Evolutionary conservation across 2,888 invertebrate genomes (phyloP).

Genomic region (Parnassius orleans): DNA sequence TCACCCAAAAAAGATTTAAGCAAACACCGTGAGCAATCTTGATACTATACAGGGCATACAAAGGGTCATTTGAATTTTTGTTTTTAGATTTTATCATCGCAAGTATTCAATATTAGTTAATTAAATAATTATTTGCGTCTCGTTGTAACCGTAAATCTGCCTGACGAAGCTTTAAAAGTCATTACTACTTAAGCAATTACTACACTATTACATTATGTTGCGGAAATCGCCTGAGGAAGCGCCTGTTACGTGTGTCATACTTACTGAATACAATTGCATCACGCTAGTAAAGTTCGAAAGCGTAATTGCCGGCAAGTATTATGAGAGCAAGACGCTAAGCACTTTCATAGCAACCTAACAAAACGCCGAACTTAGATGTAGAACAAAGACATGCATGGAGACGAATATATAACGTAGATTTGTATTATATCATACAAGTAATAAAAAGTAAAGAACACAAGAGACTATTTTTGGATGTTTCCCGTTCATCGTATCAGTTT

Average conservation of each 20-base stretch:
- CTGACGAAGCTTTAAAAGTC: too few relatives aligned
- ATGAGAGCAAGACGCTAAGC: constrained; percentile 59
- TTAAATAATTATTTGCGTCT: too few relatives aligned
- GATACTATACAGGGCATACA: too few relatives aligned
- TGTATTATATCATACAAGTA: neutral
- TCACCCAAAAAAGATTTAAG: too few relatives aligned
- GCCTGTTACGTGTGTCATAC: constrained; percentile 36
- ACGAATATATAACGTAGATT: constrained; percentile 8
- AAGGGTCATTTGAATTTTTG: too few relatives aligned
- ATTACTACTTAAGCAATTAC: neutral
- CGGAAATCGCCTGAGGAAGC: constrained; percentile 29
- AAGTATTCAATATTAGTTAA: too few relatives aligned
- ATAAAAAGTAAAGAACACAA: too few relatives aligned
- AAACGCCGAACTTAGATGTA: constrained; percentile 39
- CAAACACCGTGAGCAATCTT: too few relatives aligned
- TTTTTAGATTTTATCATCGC: too few relatives aligned
- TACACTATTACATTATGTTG: neutral
- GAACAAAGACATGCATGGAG: constrained; percentile 30
- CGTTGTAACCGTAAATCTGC: too few relatives aligned
- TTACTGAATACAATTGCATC: constrained; percentile 59
- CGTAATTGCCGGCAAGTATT: constrained; percentile 58
- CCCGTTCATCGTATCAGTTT: too few relatives aligned
- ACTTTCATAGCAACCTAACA: constrained; percentile 58
- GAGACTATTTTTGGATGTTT: too few relatives aligned
- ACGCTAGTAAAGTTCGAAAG: constrained; percentile 60